Conservation (phyloP, 2,113 vertebrate genomes). For the Centropristis striata region DNA sequence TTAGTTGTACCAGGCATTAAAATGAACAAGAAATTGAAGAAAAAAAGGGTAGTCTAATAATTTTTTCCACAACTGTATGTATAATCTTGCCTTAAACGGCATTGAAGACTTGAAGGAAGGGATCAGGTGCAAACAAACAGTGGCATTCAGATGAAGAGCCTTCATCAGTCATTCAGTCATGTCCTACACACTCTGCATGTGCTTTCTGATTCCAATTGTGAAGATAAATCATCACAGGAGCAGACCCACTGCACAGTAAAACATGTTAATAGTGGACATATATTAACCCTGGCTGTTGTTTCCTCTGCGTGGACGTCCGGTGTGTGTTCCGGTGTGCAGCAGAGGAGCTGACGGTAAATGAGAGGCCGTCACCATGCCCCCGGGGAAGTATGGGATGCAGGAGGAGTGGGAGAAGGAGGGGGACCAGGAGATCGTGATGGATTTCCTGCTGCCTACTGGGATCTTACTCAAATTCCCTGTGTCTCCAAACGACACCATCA, state of each 20-base stretch:
- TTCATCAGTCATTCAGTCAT: slow-evolving; percentile 10
- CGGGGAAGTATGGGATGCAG: slow-evolving; percentile 94
- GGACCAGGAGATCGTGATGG: slow-evolving; percentile 89
- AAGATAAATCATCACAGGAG: not conserved
- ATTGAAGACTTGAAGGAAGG: not conserved
- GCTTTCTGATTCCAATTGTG: not conserved
- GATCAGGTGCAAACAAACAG: slow-evolving; percentile 14
- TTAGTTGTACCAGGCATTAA: too few relatives aligned
- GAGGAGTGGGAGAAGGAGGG: slow-evolving; percentile 95
- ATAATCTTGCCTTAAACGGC: not conserved
- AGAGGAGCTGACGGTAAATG: slow-evolving; percentile 84
- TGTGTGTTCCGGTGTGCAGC: slow-evolving; percentile 67
- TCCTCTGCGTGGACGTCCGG: slow-evolving; percentile 17
- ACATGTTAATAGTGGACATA: slow-evolving; percentile 49
- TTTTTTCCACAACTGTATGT: too few relatives aligned
- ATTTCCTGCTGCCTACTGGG: slow-evolving; percentile 96
- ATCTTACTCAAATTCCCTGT: slow-evolving; percentile 95
- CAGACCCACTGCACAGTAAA: not conserved
- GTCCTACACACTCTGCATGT: not conserved
- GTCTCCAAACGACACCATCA: slow-evolving; percentile 92
- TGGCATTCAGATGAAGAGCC: not conserved
- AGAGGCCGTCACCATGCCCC: slow-evolving; percentile 92
- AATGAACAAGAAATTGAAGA: too few relatives aligned
- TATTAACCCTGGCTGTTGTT: slow-evolving; percentile 56
- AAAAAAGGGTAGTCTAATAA: too few relatives aligned